Evolutionary conservation across 2,797 vertebrate genomes (phyloP).

Genomic region (Cynodonichthys magdalenae): DNA sequence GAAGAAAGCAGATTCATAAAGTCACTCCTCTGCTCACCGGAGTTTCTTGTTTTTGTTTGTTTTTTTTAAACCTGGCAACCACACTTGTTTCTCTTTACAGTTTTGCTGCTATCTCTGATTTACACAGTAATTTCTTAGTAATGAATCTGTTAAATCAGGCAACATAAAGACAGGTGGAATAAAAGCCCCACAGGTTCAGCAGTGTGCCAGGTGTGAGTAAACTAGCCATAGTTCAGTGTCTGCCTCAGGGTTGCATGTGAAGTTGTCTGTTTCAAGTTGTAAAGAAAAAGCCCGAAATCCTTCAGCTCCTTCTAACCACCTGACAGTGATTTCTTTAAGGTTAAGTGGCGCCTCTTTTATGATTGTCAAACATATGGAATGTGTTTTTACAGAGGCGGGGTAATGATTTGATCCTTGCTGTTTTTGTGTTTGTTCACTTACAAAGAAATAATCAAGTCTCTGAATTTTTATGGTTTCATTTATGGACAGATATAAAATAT

Average conservation of each 20-base stretch:
- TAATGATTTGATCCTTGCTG: too few relatives aligned
- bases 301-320: slow-evolving; percentile 9
- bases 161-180: slow-evolving; percentile 23
- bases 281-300: slow-evolving; percentile 49
- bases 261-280: slow-evolving; percentile 60
- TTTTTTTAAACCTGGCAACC: slow-evolving; percentile 16
- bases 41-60: slow-evolving; percentile 2
- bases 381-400: slow-evolving; percentile 47
- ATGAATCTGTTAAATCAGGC: slow-evolving; percentile 39
- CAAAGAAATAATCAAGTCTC: too few relatives aligned
- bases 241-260: slow-evolving; percentile 81
- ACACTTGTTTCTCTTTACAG: slow-evolving; percentile 14
- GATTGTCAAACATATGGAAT: slow-evolving; percentile 79
- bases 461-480: too few relatives aligned
- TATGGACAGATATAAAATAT: too few relatives aligned
- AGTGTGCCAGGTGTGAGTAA: slow-evolving; percentile 54
- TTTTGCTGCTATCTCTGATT: slow-evolving; percentile 39
- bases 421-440: too few relatives aligned
- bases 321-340: slow-evolving; percentile 50
- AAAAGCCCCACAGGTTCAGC: slow-evolving; percentile 35
- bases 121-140: slow-evolving; percentile 18
- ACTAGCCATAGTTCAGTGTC: slow-evolving; percentile 77
- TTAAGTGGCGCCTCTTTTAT: slow-evolving; percentile 57
- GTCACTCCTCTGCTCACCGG: slow-evolving; percentile 47
- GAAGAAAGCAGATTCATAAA: slow-evolving; percentile 40